Percentiles rank a stretch among this genome's conserved stretches.
phyloP scores from a whole-genome alignment of 2,888 invertebrate species.

The Linnaemya tessellans region DNA sequence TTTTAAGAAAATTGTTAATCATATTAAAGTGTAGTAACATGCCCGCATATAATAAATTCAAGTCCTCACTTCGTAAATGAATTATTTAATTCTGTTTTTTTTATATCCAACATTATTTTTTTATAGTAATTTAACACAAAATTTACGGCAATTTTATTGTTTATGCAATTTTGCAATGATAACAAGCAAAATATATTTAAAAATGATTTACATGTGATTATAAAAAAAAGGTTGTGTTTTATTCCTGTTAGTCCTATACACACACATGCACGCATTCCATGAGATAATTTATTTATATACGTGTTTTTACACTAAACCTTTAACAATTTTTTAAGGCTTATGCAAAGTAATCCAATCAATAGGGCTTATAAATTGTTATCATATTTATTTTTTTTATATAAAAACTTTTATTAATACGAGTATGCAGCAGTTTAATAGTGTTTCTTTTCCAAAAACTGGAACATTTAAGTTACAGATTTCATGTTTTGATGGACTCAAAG shows the following conservation, averaged over 20 bases:
- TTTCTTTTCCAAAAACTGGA: too few species aligned
- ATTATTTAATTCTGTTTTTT: constrained; percentile 3
- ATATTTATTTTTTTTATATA: too few species aligned
- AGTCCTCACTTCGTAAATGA: constrained; percentile 27
- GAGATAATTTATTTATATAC: constrained; percentile 33
- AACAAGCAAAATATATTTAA: constrained; percentile 44
- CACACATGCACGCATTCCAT: not conserved
- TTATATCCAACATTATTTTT: not conserved
- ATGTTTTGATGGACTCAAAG: too few species aligned
- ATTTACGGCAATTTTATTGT: constrained; percentile 64
- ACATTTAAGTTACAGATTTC: too few species aligned
- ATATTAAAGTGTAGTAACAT: not conserved
- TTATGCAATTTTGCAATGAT: constrained; percentile 55
- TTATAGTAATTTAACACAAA: not conserved
- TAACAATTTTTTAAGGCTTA: constrained; percentile 37
- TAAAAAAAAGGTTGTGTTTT: constrained; percentile 25
- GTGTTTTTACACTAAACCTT: constrained; percentile 21
- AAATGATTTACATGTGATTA: constrained; percentile 61
- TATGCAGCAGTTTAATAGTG: too few species aligned
- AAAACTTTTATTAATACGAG: too few species aligned
- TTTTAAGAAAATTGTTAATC: too few species aligned
- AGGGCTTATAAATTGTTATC: too few species aligned
- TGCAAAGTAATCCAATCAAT: constrained; percentile 49
- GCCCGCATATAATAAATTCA: not conserved
- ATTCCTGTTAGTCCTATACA: not conserved